Evolutionary conservation across 2,113 vertebrate genomes (phyloP).

Genomic region (Rousettus leschenaultii): DNA sequence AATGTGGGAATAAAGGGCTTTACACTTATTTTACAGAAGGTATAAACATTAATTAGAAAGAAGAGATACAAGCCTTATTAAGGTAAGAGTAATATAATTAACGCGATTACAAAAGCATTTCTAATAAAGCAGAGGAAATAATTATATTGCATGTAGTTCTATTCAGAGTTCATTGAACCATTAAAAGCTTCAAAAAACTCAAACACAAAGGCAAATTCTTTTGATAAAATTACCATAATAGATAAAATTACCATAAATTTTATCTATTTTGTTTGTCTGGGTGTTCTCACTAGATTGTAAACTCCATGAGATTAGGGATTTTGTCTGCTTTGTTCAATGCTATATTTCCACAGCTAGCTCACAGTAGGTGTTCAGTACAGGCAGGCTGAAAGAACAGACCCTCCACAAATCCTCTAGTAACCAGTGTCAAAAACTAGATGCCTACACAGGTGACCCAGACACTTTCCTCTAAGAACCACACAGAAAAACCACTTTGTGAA

Average conservation of each 20-base stretch:
- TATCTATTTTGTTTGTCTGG: background rate
- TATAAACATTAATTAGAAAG: slow-evolving; percentile 23
- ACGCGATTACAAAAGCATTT: slow-evolving; percentile 54
- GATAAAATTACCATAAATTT: background rate
- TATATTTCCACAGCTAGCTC: background rate
- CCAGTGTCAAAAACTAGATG: background rate
- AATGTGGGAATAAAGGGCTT: background rate
- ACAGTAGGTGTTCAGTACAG: background rate
- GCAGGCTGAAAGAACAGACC: background rate
- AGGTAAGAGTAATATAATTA: slow-evolving; percentile 44
- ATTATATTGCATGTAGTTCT: background rate
- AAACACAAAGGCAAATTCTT: slow-evolving; percentile 30
- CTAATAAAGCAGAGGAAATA: slow-evolving; percentile 51
- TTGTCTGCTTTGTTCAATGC: slow-evolving; percentile 16
- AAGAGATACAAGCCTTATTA: slow-evolving; percentile 27
- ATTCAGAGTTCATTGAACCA: background rate
- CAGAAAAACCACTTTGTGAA: background rate
- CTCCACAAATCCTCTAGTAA: background rate
- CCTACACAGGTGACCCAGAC: background rate
- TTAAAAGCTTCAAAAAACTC: slow-evolving; percentile 37
- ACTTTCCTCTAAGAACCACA: background rate
- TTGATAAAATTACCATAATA: no score
- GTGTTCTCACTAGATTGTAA: background rate
- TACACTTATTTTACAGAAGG: background rate
- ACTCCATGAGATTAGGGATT: background rate